Conservation (phyloP, 2,113 vertebrate species). For the Condylura cristata region DNA sequence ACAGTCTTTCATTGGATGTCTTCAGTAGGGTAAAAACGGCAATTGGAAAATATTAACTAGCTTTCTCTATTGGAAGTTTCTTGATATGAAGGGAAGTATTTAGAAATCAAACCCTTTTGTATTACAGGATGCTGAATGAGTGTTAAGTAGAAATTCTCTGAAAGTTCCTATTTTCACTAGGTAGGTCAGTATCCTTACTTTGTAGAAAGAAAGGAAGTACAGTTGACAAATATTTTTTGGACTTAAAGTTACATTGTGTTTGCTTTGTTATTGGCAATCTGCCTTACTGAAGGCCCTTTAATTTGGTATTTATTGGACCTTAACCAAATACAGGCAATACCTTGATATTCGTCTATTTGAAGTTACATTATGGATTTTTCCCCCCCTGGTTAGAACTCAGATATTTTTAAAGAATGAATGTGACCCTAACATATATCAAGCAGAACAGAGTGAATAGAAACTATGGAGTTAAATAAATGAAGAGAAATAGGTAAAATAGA, state of each 20-base stretch:
- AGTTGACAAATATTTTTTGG: neutral
- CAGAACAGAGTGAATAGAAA: neutral
- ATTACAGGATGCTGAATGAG: neutral
- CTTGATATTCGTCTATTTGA: neutral
- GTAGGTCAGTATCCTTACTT: neutral
- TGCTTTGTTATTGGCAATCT: neutral
- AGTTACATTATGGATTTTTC: rapidly evolving
- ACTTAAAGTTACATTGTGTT: neutral
- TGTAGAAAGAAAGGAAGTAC: neutral
- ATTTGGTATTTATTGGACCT: neutral
- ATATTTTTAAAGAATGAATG: neutral
- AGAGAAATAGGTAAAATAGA: neutral
- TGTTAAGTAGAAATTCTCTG: neutral
- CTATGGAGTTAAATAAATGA: neutral
- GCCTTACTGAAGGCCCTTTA: neutral
- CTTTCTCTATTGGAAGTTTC: neutral
- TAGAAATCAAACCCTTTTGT: neutral
- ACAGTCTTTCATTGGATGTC: neutral
- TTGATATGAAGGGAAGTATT: neutral
- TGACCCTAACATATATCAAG: neutral
- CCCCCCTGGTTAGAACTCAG: neutral
- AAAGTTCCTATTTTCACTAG: neutral
- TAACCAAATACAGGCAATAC: neutral
- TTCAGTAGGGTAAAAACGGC: neutral
- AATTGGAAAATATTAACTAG: neutral